A percentile compares a stretch with the other conserved stretches of the same genome.
These are phyloP conservation scores for Pocillopora verrucosa DNA, from an alignment of 64 coral and sea anemone genomes.

Conservation along the genomic window DNA sequence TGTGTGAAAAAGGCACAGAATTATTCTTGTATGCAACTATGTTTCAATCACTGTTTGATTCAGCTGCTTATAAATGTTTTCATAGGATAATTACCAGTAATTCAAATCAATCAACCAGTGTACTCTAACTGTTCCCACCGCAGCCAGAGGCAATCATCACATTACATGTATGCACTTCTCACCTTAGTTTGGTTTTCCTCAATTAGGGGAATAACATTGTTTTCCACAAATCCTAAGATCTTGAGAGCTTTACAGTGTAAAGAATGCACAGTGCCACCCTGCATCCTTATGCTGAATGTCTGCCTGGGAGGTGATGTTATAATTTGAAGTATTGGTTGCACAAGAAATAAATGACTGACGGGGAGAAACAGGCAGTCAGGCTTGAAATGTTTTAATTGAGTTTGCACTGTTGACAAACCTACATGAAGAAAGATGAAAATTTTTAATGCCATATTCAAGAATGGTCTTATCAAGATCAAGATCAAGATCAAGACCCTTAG, in stretches of 20 bases:
- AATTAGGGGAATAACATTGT: background rate
- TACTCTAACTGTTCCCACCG: too few species aligned
- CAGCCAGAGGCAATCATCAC: too few species aligned
- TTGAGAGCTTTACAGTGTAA: conserved; percentile 10
- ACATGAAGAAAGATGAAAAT: background rate
- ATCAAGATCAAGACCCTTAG: background rate
- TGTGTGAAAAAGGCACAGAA: too few species aligned
- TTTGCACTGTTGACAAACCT: conserved; percentile 6
- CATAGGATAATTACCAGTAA: too few species aligned
- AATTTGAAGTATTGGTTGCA: conserved; percentile 62
- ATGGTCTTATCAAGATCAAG: background rate
- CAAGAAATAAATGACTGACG: conserved; percentile 20
- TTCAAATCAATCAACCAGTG: too few species aligned
- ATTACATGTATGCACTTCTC: too few species aligned
- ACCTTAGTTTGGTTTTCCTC: too few species aligned
- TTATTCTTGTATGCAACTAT: too few species aligned
- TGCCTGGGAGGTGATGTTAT: conserved; percentile 26
- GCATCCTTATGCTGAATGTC: background rate
- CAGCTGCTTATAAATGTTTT: too few species aligned
- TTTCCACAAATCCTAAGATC: conserved; percentile 15
- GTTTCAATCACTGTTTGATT: too few species aligned
- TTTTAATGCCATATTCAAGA: background rate
- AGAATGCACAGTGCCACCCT: background rate
- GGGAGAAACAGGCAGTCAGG: background rate
- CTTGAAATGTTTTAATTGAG: background rate